These are phyloP conservation scores for Bombycilla garrulus DNA, from an alignment of 2,113 vertebrate genomes.

Conservation along the genomic window DNA sequence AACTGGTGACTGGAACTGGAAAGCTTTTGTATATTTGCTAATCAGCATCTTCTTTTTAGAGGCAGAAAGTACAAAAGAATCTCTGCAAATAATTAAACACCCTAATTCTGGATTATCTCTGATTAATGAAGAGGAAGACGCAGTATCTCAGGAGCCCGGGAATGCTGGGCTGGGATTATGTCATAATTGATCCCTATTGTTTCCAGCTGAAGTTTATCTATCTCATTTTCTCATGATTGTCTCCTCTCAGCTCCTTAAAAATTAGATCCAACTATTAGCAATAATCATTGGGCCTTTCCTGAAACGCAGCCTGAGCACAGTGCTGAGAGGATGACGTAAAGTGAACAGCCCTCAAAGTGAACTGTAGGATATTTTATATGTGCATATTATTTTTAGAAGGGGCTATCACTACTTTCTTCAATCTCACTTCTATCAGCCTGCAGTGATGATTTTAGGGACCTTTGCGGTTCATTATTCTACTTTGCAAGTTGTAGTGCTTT, in stretches of 20 bases:
- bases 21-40: conserved; percentile 53
- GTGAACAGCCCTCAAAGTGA: not conserved
- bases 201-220: conserved; percentile 53
- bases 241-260: conserved; percentile 41
- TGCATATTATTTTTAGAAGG: not conserved
- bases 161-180: conserved; percentile 52
- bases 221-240: conserved; percentile 60
- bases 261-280: conserved; percentile 52
- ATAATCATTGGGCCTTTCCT: not conserved
- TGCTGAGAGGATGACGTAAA: not conserved
- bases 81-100: conserved; percentile 62
- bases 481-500: not conserved
- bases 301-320: not conserved
- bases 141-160: conserved; percentile 7
- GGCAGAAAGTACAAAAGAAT: conserved; percentile 50
- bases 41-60: conserved; percentile 51
- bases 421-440: not conserved
- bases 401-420: not conserved
- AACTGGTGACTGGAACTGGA: conserved; percentile 2
- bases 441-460: not conserved
- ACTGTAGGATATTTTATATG: not conserved
- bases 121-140: conserved; percentile 49
- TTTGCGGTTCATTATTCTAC: not conserved
- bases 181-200: conserved; percentile 63
- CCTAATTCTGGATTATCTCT: conserved; percentile 65